Conservation (phyloP, 2,888 invertebrate genomes). For the Caenorhabditis sulstoni region DNA sequence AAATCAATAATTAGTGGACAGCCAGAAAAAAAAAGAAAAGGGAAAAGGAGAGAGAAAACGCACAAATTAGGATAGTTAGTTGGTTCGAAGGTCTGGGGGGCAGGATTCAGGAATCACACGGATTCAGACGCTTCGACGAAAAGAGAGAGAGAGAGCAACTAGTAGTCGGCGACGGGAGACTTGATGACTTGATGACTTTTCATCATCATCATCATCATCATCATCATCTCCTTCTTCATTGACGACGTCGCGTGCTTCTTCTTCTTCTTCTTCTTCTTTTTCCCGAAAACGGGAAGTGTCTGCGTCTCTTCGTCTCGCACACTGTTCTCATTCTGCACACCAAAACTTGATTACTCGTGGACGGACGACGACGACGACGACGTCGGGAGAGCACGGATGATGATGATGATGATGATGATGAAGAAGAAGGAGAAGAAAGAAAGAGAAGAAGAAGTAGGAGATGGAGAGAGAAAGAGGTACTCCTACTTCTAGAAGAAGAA, state of each 20-base stretch:
- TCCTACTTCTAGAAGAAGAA: neutral
- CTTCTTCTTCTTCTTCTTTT: conserved; percentile 31
- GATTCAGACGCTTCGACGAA: conserved; percentile 8
- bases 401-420: conserved; percentile 40
- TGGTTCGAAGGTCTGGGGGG: neutral
- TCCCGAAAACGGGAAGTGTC: conserved; percentile 39
- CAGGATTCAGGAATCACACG: too few relatives aligned
- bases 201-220: conserved; percentile 27
- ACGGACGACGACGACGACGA: conserved; percentile 41
- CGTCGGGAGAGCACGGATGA: conserved; percentile 41
- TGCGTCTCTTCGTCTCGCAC: conserved; percentile 49
- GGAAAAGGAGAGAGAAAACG: conserved; percentile 14
- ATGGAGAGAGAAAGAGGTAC: neutral
- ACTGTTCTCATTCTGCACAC: conserved; percentile 43
- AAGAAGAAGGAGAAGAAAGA: conserved; percentile 37
- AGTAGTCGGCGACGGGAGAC: neutral
- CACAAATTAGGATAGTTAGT: conserved; percentile 50
- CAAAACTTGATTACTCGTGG: conserved; percentile 57
- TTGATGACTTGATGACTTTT: conserved; percentile 48
- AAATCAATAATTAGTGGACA: conserved; percentile 56
- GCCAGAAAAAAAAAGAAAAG: conserved; percentile 22
- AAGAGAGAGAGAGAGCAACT: neutral
- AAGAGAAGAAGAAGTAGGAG: conserved; percentile 15
- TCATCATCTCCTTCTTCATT: conserved; percentile 23
- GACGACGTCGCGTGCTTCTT: conserved; percentile 42